Percentiles rank a stretch among this genome's conserved stretches.
Conservation (phyloP, 2,888 invertebrate genomes). For the Sceliomorpha sp. region DNA sequence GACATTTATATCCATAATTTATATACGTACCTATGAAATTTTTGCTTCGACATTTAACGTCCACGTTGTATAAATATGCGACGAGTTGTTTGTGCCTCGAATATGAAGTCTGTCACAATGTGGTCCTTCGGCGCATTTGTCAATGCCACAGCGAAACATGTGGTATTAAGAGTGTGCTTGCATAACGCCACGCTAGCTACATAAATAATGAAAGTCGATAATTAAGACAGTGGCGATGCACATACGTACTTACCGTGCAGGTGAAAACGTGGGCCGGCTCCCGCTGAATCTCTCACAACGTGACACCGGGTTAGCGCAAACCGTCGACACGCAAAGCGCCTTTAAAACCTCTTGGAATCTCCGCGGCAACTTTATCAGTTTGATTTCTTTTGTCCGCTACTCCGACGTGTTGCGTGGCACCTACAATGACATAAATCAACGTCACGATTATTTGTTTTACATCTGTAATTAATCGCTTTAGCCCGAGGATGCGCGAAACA, state of each 20-base stretch:
- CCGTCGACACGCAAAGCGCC: slow-evolving; percentile 66
- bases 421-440: too few relatives aligned
- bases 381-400: slow-evolving; percentile 22
- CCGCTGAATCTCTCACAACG: slow-evolving; percentile 70
- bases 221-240: slow-evolving; percentile 67
- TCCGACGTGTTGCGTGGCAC: too few relatives aligned
- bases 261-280: slow-evolving; percentile 61
- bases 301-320: slow-evolving; percentile 64
- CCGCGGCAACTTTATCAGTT: slow-evolving; percentile 39
- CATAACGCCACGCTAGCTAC: slow-evolving; percentile 40
- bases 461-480: too few relatives aligned
- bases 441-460: too few relatives aligned
- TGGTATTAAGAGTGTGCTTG: slow-evolving; percentile 39
- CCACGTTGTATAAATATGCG: neutral
- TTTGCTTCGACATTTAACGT: neutral
- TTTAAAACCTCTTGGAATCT: slow-evolving; percentile 39
- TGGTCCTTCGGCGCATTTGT: slow-evolving; percentile 11
- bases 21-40: too few relatives aligned
- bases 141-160: slow-evolving; percentile 20
- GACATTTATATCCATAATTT: too few relatives aligned
- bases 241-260: slow-evolving; percentile 57
- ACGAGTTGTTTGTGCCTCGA: slow-evolving; percentile 8
- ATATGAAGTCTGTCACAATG: slow-evolving; percentile 23
- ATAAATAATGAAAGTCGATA: slow-evolving; percentile 69
- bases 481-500: too few relatives aligned